Base-by-base conservation (phyloP, 1,140 invertebrate species). In the Tribolium castaneum region DNA sequence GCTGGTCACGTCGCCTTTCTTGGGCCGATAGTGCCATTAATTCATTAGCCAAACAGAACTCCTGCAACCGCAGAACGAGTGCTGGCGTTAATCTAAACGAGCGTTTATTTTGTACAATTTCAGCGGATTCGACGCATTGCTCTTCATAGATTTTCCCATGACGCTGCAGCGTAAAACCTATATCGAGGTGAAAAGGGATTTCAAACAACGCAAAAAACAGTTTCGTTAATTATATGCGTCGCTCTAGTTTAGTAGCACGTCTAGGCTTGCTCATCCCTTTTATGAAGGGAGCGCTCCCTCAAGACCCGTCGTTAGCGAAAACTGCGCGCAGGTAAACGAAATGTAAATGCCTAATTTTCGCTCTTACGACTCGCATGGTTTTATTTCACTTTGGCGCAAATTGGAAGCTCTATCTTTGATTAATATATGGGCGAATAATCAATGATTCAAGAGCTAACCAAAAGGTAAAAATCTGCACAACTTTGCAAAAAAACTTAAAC, bases 61-160 rank as follows among this genome's bases (percentile, higher is more conserved):
- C 10, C 22, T 35, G 12, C 34, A 66, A 66, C 59, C 59, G 13
- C 59, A 66, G 13, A 66, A 66, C 59, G 59, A 66, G 59, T 66
- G 59, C 59, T 50, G 39, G 70, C 50, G 70, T 72, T 72, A 72
- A 72, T 72, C 50, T 72, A 72, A 72, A 72, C 50, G 50, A 72
- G 45, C 70, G 34, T 72, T 72, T 72, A 72, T 72, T 72, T 50
- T n/a, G 39, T 14, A 25, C 70, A 51, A 39, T 72, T 72, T 50
- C 70, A 50, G 39, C 50, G 70, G 70, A 50, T 72, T 39, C 39
- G 50, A 50, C 70, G 70, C 70, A 34, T 50, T 72, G 39, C 39
- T 45, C 39, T 50, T 72, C 50, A 72, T 72, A 50, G 70, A 72
- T 72, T 72, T 72, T 72, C 70, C 39, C 70, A 72, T 72, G 70